Base-by-base conservation (phyloP, 2,888 invertebrate genomes). In the Artemia sinica region DNA sequence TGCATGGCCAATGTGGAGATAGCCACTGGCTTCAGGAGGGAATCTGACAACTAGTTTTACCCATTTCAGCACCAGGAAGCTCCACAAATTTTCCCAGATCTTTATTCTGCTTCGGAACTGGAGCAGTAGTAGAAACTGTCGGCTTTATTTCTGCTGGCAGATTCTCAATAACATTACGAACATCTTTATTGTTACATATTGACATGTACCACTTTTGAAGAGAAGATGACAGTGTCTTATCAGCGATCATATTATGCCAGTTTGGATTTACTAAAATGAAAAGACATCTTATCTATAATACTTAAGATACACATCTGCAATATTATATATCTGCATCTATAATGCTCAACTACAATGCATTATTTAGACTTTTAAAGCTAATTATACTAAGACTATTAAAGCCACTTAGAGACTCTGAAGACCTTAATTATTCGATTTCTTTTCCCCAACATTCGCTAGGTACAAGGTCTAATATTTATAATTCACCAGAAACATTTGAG, bases 11-110 rank as follows among this genome's bases (percentile, higher is more conserved):
- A 98, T 93, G 77, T 98, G 98, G 41, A 98, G 82, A 78, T 87
- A 92, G 82, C 95, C 98, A 74, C 96, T 96, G 51, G 98, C 98
- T 81, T 99, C 98, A 58, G 98, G 98, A n/a, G 98, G 98, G 77
- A 99, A 99, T 72, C 98, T 83, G 0, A 98, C 97, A 49, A 98
- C 85, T 68, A 99, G n/a, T 96, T 80, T 98, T 91, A 49, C 97
- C 97, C 85, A 89, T 89, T 80, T 95, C 92, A 50, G 97, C 98
- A 69, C 91, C 91, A 0, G 95, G 95, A 68, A 99, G 81, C 63
- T 97, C 96, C 68, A 96, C 84, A 78, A 96, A 98, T 80, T 96
- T 98, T 50, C 97, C 97, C 76, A 94, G 92, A 74, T 92, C 91
- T 74, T 88, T 89, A 50, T 51, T 65, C n/a, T 65, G 52, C 50